Conservation (phyloP, 2,797 vertebrate genomes). For the Xyrichtys novacula region DNA sequence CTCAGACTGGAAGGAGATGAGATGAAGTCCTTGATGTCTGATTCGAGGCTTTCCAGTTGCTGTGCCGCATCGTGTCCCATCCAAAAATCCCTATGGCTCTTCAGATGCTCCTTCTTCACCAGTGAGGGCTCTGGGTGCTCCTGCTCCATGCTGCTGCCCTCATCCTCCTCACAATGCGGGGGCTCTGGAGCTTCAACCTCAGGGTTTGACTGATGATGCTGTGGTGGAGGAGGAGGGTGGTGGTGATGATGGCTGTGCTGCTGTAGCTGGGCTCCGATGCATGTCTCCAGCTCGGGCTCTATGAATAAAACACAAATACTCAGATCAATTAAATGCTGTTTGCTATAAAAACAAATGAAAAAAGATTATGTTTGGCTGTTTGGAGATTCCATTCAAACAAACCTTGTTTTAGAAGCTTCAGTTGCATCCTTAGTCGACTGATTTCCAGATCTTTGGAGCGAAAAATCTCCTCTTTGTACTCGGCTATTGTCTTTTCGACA, state of each 20-base stretch:
- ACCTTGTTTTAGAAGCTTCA: conserved; percentile 77
- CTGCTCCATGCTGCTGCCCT: conserved; percentile 53
- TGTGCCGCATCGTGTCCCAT: conserved; percentile 54
- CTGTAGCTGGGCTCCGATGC: conserved; percentile 57
- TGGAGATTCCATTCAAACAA: conserved; percentile 25
- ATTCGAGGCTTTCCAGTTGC: conserved; percentile 63
- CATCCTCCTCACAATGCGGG: conserved; percentile 55
- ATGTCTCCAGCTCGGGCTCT: conserved; percentile 59
- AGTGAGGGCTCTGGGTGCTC: conserved; percentile 56
- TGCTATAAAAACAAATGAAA: not conserved
- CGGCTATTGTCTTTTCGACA: conserved; percentile 74
- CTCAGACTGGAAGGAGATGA: conserved; percentile 56
- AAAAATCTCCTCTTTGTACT: conserved; percentile 77
- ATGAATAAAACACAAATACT: not conserved
- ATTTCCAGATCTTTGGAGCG: conserved; percentile 79
- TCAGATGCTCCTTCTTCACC: conserved; percentile 72
- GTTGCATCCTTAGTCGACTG: conserved; percentile 73
- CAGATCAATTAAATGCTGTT: not conserved
- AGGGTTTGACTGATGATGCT: conserved; percentile 57
- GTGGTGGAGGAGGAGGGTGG: conserved; percentile 28
- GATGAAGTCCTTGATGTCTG: conserved; percentile 75
- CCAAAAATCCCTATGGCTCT: conserved; percentile 72
- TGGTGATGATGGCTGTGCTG: conserved; percentile 54
- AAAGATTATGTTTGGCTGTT: not conserved
- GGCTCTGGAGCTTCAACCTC: conserved; percentile 47